Base-by-base conservation (phyloP, 2,113 vertebrate genomes). In the Psittacula cyanocephala region DNA sequence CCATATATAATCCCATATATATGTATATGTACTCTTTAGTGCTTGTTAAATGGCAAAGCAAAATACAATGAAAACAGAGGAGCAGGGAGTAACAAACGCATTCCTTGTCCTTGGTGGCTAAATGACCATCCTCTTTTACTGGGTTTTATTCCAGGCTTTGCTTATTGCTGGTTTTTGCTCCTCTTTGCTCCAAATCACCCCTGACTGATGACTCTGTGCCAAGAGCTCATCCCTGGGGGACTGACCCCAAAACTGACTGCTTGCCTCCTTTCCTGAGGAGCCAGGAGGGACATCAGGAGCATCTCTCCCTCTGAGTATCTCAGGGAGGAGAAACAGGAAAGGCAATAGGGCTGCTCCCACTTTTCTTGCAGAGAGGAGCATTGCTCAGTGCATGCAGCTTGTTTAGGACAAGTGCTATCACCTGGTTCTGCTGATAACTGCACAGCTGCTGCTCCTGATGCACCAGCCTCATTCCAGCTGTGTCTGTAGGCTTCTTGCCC, bases 1-100 rank as follows among this genome's bases (percentile, higher is more conserved):
- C 16, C 20, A 27, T 67, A 47, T 37, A 13, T 62, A 65, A 81
- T 77, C 39, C 31, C 11, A n/a, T 76, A 35, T 46, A 37, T 70
- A 29, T 25, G 33, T 29, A 3, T 68, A n/a, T 22, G 43, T 71
- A 46, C 8, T 53, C 43, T 53, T 60, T 68, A 77, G n/a, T 80
- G 60, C 62, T 81, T 84, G 24, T 57, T 90, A 88, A 91, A 49
- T 70, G 46, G 31, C 47, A 92, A 79, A 95, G 76, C 81, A 82
- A 65, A 80, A 80, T 27, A 31, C 75, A 72, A 7, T 39, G 41
- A 85, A 93, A 84, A 72, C 20, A 57, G 52, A 68, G 57, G 60
- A 59, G 50, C 44, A 74, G 31, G 52, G 68, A 75, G 23, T 55
- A 52, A 35, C 29, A 84, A 65, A 57, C 46, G 23, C 3, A 5